Percentiles rank a stretch among this genome's conserved stretches.
Evolutionary conservation across 2,797 vertebrate species (phyloP).

Genomic region (Urocyon cinereoargenteus): DNA sequence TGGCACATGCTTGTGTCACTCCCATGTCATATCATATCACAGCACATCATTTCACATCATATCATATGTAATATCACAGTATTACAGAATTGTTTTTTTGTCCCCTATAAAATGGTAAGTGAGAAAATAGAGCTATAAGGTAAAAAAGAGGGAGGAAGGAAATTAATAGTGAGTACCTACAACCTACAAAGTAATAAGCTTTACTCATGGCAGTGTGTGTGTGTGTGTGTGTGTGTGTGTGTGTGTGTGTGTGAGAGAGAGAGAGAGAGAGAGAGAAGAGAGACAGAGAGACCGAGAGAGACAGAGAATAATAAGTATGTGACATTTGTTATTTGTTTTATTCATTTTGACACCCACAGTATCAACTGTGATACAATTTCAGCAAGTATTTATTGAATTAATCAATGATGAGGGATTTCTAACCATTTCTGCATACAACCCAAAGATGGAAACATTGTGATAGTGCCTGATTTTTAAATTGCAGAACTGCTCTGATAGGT

Average conservation of each 20-base stretch:
- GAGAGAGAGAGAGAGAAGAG: too few species aligned
- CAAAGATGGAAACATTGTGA: neutral
- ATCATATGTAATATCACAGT: neutral
- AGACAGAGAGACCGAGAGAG: too few species aligned
- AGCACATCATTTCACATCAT: neutral
- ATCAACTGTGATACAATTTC: neutral
- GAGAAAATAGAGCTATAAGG: neutral
- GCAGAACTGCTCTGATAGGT: neutral
- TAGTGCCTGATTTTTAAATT: neutral
- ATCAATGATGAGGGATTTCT: neutral
- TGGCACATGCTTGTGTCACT: neutral
- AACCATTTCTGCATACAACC: neutral
- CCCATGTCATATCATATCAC: neutral
- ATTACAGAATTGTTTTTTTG: neutral
- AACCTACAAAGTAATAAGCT: neutral
- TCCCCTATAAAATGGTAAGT: neutral
- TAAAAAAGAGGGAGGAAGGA: slow-evolving; percentile 7
- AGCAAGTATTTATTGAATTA: neutral
- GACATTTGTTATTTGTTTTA: neutral
- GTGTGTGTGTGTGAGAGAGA: too few species aligned
- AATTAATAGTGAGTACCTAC: neutral
- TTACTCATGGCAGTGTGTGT: neutral
- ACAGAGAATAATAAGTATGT: neutral
- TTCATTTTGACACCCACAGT: neutral
- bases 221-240: neutral